Evolutionary conservation across 1,140 invertebrate species (phyloP).

Genomic region (Calliopsis andreniformis): DNA sequence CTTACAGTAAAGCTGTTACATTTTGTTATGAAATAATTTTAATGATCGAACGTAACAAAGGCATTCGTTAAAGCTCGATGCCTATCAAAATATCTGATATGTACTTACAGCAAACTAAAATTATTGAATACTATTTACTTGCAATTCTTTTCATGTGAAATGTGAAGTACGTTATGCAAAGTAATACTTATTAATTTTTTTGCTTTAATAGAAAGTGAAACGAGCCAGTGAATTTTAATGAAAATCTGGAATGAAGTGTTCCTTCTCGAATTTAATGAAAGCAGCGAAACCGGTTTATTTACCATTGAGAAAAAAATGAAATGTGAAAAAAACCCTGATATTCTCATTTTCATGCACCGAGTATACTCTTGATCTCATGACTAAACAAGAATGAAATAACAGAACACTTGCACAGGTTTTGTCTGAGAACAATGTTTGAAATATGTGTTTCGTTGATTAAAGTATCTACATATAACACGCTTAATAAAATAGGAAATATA

Average conservation of each 20-base stretch:
- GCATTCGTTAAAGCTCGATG: no score
- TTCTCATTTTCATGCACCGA: neutral
- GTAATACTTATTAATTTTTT: slow-evolving; percentile 21
- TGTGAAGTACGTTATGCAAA: slow-evolving; percentile 6
- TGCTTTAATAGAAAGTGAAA: slow-evolving; percentile 23
- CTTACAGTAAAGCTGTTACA: neutral
- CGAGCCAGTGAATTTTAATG: slow-evolving; percentile 34
- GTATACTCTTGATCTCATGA: neutral
- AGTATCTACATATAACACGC: no score
- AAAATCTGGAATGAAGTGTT: slow-evolving; percentile 32
- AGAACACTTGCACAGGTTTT: no score
- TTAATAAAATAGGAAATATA: no score
- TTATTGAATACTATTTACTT: neutral
- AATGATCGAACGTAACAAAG: no score
- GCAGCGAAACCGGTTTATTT: slow-evolving; percentile 1
- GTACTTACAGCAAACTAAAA: neutral
- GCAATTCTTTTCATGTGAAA: neutral
- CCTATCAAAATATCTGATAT: no score
- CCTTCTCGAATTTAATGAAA: slow-evolving; percentile 29
- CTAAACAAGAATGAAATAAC: no score
- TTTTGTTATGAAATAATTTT: neutral
- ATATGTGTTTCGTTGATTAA: no score
- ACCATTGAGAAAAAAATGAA: slow-evolving; percentile 14
- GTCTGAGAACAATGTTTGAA: no score
- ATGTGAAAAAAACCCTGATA: neutral